Evolutionary conservation across 2,113 vertebrate genomes (phyloP), one percentile per base, ranked within the genome.

Genomic region (Lagopus muta): DNA sequence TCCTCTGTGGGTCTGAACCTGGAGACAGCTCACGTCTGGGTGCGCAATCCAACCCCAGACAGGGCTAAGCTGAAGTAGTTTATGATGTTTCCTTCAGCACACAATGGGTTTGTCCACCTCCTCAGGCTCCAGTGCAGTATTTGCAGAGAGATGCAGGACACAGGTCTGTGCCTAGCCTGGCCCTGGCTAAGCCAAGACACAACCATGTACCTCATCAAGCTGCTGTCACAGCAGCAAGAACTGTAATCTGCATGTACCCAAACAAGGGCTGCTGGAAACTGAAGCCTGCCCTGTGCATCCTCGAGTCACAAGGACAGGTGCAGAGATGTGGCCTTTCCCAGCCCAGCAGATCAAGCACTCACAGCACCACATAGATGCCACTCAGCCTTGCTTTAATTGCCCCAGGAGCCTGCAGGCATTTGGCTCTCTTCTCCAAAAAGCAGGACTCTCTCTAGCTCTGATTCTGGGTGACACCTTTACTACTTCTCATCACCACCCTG

Each of bases 401-500:
- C 36, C 25, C 36, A 14, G 36, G 61, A 62, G 61, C 61, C 36
- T 62, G 61, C 61, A 40, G 61, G 61, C 27, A 25, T 38, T 62
- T 16, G 36, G 36, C 24, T 27, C 16, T 28, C 61, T 28, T 62
- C 18, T 17, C 61, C 61, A 40, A 27, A 62, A 62, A 62, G 32
- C 16, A 13, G 57, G 4, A 47, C 93, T 64, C 25, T 55, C 57
- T 43, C 13, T 34, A 57, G 34, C 34, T 84, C 43, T 75, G 47
- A 74, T 66, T 19, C 73, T 69, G 66, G 27, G 67, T 43, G 52
- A 52, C 5, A 27, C 7, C 15, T 4, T 4, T 40, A 60, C 30
- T 17, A 40, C 0, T 0, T 40, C 43, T 65, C 86, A 57, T 9
- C 30, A n/a, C 42, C 36, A 32, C 6, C 18, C 2, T 3, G 60